Percentiles rank a stretch among this genome's conserved stretches.
Conservation (phyloP, 1,140 invertebrate species). For the Anastrepha ludens region DNA sequence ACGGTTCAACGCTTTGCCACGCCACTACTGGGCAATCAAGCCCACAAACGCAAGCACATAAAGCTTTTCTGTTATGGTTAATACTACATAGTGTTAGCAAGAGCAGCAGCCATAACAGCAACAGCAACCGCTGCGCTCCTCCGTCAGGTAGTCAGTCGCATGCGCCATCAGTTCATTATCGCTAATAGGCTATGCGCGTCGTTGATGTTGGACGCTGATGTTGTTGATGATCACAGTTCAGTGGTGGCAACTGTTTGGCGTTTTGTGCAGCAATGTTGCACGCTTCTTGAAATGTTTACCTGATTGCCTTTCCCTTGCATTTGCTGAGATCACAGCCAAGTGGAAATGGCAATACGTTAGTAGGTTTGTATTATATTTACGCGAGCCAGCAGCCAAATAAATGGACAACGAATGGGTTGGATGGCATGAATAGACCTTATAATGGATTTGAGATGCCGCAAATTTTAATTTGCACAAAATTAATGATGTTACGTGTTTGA, state of each 20-base stretch:
- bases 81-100: conserved; percentile 63
- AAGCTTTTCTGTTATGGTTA: conserved; percentile 5
- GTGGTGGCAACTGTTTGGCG: conserved; percentile 42
- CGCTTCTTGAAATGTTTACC: conserved; percentile 14
- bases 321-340: neutral
- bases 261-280: conserved; percentile 45
- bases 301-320: neutral
- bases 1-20: conserved; percentile 12
- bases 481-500: conserved; percentile 46
- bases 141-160: conserved; percentile 15
- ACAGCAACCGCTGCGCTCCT: conserved; percentile 24
- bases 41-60: neutral
- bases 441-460: conserved; percentile 28
- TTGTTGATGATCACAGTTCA: conserved; percentile 62
- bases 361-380: conserved; percentile 23
- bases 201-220: conserved; percentile 63
- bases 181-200: conserved; percentile 34
- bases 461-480: conserved; percentile 46
- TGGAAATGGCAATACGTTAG: conserved; percentile 38
- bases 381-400: neutral
- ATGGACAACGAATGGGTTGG: neutral
- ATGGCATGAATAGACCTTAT: conserved; percentile 22
- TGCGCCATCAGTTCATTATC: conserved; percentile 51
- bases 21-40: conserved; percentile 35
- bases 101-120: conserved; percentile 57